phyloP scores from a whole-genome alignment of 2,888 invertebrate genomes.

The Ametastegia equiseti region DNA sequence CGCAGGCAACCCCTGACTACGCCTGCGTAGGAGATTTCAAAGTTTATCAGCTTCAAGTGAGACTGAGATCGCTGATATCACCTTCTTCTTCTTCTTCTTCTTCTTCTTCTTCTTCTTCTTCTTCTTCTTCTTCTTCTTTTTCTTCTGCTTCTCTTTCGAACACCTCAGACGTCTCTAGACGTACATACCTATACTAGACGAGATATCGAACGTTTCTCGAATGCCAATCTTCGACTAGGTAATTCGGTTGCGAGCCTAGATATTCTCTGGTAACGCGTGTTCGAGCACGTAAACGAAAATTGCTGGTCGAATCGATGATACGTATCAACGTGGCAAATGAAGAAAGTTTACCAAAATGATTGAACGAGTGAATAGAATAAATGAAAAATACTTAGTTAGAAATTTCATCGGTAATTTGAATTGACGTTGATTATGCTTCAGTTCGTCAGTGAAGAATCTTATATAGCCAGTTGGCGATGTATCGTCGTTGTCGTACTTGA shows the following conservation, averaged over 20 bases:
- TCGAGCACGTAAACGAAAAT: slow-evolving; percentile 20
- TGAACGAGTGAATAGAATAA: not conserved
- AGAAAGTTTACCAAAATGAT: slow-evolving; percentile 17
- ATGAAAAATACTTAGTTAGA: not conserved
- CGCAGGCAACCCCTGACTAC: not conserved
- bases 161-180: slow-evolving; percentile 36
- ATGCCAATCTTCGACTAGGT: slow-evolving; percentile 36
- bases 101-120: too few relatives aligned
- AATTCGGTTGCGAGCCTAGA: slow-evolving; percentile 44
- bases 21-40: not conserved
- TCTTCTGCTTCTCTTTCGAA: not conserved
- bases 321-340: not conserved
- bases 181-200: slow-evolving; percentile 27
- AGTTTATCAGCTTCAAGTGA: slow-evolving; percentile 21
- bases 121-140: too few relatives aligned
- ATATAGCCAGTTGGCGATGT: not conserved
- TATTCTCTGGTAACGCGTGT: slow-evolving; percentile 1
- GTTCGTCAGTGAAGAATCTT: not conserved
- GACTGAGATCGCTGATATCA: slow-evolving; percentile 26
- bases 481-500: slow-evolving; percentile 2
- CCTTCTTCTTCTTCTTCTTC: too few relatives aligned
- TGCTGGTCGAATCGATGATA: slow-evolving; percentile 15
- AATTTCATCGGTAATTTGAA: not conserved
- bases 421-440: not conserved
- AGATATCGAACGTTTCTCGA: slow-evolving; percentile 30